Evolutionary conservation across 2,888 invertebrate species (phyloP).

Genomic region (Mamestra brassicae): DNA sequence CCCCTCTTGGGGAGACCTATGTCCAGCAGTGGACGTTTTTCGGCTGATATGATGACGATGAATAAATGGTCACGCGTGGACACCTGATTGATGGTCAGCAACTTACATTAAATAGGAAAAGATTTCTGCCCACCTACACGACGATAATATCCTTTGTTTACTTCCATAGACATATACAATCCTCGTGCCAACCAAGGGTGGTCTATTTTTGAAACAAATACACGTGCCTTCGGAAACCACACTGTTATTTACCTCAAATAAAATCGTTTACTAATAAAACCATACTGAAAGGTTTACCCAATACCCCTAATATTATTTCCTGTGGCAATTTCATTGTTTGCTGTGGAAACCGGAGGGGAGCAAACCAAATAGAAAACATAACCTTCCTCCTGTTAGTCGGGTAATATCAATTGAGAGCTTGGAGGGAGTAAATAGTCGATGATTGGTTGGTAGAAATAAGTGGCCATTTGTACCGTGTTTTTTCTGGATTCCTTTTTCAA

Average conservation of each 20-base stretch:
- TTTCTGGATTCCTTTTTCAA: not conserved
- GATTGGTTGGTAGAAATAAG: not conserved
- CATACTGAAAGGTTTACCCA: slow-evolving; percentile 2
- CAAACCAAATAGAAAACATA: slow-evolving; percentile 26
- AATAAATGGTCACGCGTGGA: too few species aligned
- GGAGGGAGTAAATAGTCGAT: slow-evolving; percentile 6
- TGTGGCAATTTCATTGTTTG: slow-evolving; percentile 52
- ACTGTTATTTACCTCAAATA: slow-evolving; percentile 26
- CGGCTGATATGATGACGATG: too few species aligned
- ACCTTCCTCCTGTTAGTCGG: not conserved
- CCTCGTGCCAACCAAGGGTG: not conserved
- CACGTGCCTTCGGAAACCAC: not conserved
- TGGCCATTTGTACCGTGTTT: not conserved
- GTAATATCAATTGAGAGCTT: slow-evolving; percentile 25
- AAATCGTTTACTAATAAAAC: slow-evolving; percentile 15
- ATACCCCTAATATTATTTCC: slow-evolving; percentile 37
- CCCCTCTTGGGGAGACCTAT: too few species aligned
- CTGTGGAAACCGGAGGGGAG: slow-evolving; percentile 6
- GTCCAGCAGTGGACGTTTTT: too few species aligned
- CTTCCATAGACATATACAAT: too few species aligned
- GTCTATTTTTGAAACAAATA: slow-evolving; percentile 6
- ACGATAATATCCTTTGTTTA: not conserved
- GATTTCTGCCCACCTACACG: not conserved
- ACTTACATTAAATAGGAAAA: not conserved
- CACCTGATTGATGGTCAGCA: not conserved